Conservation (phyloP, 1,140 invertebrate genomes). For the Mizuhopecten yessoensis region DNA sequence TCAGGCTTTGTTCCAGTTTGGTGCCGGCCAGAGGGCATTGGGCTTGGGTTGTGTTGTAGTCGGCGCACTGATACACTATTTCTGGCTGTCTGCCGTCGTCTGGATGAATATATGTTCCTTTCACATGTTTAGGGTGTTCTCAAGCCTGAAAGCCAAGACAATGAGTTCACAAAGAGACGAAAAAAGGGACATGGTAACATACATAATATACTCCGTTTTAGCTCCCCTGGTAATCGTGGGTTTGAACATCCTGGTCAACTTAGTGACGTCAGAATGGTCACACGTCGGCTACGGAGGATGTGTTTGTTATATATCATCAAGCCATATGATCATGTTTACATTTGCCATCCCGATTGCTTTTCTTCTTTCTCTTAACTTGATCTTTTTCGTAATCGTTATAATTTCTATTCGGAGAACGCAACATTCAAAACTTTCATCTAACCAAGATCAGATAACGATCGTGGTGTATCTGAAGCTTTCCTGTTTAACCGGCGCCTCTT, state of each 20-base stretch:
- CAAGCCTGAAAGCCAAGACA: not conserved
- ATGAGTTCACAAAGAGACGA: not conserved
- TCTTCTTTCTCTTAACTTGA: not conserved
- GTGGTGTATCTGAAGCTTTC: constrained; percentile 35
- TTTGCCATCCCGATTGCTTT: not conserved
- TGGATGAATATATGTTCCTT: constrained; percentile 52
- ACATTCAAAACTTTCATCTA: constrained; percentile 1
- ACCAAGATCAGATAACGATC: not conserved
- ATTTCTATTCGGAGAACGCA: not conserved
- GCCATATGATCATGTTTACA: not conserved
- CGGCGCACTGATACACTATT: constrained; percentile 40
- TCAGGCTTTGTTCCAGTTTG: constrained; percentile 41
- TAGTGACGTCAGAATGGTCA: not conserved
- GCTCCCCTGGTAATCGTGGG: not conserved
- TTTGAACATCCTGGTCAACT: not conserved
- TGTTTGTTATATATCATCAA: constrained; percentile 45
- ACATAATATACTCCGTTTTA: not conserved
- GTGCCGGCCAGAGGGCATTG: not conserved
- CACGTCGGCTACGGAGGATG: constrained; percentile 42
- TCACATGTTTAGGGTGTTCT: constrained; percentile 51
- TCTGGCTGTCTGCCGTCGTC: constrained; percentile 17
- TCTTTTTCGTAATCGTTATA: not conserved
- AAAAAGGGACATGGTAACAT: not conserved
- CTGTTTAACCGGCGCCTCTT: constrained; percentile 39
- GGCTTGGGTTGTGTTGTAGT: not conserved